Conservation (phyloP, 2,888 invertebrate species). For the Antitype chi region DNA sequence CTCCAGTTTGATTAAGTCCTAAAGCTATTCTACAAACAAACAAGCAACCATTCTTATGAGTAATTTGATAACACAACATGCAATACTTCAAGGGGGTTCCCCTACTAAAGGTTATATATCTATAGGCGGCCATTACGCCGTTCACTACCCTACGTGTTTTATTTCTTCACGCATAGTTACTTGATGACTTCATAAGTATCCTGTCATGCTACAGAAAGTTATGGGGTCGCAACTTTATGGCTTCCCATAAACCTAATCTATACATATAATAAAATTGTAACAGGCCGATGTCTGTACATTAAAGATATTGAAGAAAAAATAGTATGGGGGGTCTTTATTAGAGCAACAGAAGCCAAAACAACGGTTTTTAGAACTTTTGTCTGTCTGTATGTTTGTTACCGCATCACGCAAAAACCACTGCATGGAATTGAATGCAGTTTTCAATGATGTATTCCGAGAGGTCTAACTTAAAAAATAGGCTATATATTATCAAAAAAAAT, state of each 20-base stretch:
- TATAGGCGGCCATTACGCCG: constrained; percentile 1
- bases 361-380: no score
- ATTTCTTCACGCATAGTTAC: constrained; percentile 1
- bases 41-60: constrained; percentile 10
- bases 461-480: no score
- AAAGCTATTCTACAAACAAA: constrained; percentile 9
- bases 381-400: no score
- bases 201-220: constrained; percentile 16
- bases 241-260: constrained; percentile 24
- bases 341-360: no score
- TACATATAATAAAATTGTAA: no score
- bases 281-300: no score
- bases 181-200: constrained; percentile 30
- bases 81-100: constrained; percentile 18
- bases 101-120: constrained; percentile 1
- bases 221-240: constrained; percentile 27
- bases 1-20: background rate
- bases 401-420: no score
- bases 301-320: no score
- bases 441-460: no score
- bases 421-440: no score
- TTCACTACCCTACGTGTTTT: constrained; percentile 19
- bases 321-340: no score
- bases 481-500: no score
- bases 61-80: constrained; percentile 29